Conservation (phyloP, 2,797 vertebrate genomes). For the Crotalus adamanteus region DNA sequence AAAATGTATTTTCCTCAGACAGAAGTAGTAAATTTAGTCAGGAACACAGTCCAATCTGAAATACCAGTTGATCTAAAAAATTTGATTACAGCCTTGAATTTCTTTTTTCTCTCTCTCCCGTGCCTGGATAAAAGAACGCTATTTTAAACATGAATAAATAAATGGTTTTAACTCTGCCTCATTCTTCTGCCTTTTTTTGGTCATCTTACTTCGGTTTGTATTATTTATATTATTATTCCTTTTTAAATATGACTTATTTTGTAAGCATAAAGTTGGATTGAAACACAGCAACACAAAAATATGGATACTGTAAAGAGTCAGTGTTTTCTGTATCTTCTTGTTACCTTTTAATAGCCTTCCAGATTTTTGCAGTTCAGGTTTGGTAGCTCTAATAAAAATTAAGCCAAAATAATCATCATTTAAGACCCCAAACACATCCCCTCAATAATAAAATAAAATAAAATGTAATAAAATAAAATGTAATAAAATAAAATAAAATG, state of each 20-base stretch:
- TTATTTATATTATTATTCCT: not conserved
- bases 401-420: not conserved
- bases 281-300: not conserved
- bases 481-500: not conserved
- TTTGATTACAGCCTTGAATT: too few relatives aligned
- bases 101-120: too few relatives aligned
- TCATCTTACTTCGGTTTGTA: not conserved
- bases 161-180: not conserved
- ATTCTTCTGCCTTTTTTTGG: not conserved
- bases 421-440: not conserved
- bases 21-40: not conserved
- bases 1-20: not conserved
- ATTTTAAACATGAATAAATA: not conserved
- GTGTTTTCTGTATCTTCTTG: not conserved
- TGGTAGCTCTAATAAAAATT: not conserved
- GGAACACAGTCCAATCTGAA: not conserved
- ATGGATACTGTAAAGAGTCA: not conserved
- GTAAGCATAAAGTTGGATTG: not conserved
- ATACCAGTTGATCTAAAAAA: not conserved
- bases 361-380: not conserved
- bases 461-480: too few relatives aligned
- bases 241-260: not conserved
- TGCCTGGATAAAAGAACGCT: not conserved
- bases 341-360: not conserved
- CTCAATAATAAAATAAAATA: not conserved